Percentiles rank a stretch among this genome's conserved stretches.
phyloP scores from a whole-genome alignment of 2,113 vertebrate species.

The Meleagris gallopavo region DNA sequence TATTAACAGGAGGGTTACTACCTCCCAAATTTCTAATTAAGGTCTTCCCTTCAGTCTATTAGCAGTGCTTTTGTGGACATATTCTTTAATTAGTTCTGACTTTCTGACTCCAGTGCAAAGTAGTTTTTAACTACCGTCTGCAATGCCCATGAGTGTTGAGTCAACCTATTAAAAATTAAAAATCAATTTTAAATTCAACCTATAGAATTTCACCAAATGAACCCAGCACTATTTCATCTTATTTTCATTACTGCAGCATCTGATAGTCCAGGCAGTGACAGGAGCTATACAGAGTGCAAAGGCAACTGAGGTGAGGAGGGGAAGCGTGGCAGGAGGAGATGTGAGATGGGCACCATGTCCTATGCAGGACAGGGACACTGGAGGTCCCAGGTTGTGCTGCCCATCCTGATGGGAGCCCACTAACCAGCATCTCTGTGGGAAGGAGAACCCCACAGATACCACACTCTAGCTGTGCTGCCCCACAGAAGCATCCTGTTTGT shows the following conservation, averaged over 20 bases:
- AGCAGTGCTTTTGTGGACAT: slow-evolving; percentile 60
- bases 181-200: slow-evolving; percentile 56
- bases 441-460: background rate
- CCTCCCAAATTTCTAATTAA: slow-evolving; percentile 67
- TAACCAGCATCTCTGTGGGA: background rate
- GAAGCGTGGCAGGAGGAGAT: background rate
- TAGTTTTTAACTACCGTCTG: slow-evolving; percentile 66
- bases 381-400: background rate
- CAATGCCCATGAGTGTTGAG: slow-evolving; percentile 63
- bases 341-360: background rate
- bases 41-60: slow-evolving; percentile 61
- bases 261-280: background rate
- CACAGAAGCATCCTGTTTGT: background rate
- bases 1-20: slow-evolving; percentile 62
- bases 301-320: background rate
- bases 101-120: slow-evolving; percentile 66
- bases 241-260: slow-evolving; percentile 1
- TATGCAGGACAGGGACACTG: background rate
- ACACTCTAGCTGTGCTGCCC: background rate
- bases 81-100: slow-evolving; percentile 74
- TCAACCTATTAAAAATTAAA: slow-evolving; percentile 74
- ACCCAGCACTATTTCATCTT: background rate
- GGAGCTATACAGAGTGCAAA: background rate
- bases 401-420: background rate
- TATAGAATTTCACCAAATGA: slow-evolving; percentile 31